phyloP scores from a whole-genome alignment of 1,140 invertebrate genomes.

The Platorchestia sp. region DNA sequence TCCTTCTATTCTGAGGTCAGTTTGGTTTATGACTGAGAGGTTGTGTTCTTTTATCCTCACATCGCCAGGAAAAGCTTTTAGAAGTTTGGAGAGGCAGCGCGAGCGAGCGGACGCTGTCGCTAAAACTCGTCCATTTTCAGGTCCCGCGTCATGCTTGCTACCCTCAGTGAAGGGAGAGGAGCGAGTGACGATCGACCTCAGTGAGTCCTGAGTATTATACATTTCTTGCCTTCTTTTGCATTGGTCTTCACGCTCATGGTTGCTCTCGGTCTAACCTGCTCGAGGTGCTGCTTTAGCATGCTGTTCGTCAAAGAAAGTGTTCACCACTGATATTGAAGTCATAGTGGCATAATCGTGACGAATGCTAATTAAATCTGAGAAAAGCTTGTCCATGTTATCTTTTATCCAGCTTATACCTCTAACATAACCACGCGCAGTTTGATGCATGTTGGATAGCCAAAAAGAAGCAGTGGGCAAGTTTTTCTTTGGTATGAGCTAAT shows the following conservation, averaged over 20 bases:
- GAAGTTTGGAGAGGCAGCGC: neutral
- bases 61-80: neutral
- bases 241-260: slow-evolving; percentile 1
- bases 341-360: neutral
- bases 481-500: neutral
- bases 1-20: neutral
- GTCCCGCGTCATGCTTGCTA: slow-evolving; percentile 68
- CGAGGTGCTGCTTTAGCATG: neutral
- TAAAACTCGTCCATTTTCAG: slow-evolving; percentile 60
- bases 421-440: neutral
- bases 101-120: neutral
- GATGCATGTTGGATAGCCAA: neutral
- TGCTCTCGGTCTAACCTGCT: neutral
- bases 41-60: neutral
- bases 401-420: neutral
- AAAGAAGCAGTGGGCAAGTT: neutral
- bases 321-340: neutral
- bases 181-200: slow-evolving; percentile 66
- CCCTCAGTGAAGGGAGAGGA: slow-evolving; percentile 66
- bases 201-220: slow-evolving; percentile 60
- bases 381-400: neutral
- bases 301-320: neutral
- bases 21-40: neutral
- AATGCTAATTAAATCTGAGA: neutral
- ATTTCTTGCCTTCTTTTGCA: slow-evolving; percentile 10